These are phyloP conservation scores for Falco biarmicus DNA, from an alignment of 2,797 vertebrate species.

Conservation along the genomic window DNA sequence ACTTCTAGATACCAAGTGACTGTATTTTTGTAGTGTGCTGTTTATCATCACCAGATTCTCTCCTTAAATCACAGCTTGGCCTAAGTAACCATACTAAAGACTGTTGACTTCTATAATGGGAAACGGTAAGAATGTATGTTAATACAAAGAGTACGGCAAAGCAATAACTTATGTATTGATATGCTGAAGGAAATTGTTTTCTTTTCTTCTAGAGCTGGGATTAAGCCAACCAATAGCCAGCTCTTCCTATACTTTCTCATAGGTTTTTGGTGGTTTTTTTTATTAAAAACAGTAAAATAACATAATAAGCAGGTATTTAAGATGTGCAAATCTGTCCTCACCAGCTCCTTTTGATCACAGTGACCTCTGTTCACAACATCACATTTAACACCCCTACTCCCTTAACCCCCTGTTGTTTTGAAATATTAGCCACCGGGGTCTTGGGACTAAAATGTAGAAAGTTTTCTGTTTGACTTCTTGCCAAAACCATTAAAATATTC, in stretches of 20 bases:
- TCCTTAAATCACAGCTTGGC: neutral
- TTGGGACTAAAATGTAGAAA: slow-evolving; percentile 16
- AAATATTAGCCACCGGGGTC: slow-evolving; percentile 39
- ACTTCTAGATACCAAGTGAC: neutral
- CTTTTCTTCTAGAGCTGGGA: neutral
- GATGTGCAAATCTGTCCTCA: neutral
- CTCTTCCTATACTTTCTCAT: neutral
- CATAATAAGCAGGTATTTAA: slow-evolving; percentile 19
- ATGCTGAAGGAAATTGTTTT: neutral
- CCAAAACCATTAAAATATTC: slow-evolving; percentile 70
- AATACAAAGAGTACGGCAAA: neutral
- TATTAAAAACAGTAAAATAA: neutral
- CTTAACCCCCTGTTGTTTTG: slow-evolving; percentile 2
- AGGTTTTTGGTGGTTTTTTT: neutral
- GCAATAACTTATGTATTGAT: neutral
- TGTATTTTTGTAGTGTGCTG: neutral
- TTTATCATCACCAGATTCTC: neutral
- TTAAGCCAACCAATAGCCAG: neutral
- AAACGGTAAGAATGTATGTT: neutral
- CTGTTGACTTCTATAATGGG: neutral
- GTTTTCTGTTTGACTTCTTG: slow-evolving; percentile 63
- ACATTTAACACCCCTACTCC: neutral
- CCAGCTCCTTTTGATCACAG: slow-evolving; percentile 39
- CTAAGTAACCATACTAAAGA: neutral
- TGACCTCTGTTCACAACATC: slow-evolving; percentile 23